Percentiles rank a stretch among this genome's conserved stretches.
phyloP scores from a whole-genome alignment of 1,140 invertebrate genomes.

The Aphelenchoides fujianensis region DNA sequence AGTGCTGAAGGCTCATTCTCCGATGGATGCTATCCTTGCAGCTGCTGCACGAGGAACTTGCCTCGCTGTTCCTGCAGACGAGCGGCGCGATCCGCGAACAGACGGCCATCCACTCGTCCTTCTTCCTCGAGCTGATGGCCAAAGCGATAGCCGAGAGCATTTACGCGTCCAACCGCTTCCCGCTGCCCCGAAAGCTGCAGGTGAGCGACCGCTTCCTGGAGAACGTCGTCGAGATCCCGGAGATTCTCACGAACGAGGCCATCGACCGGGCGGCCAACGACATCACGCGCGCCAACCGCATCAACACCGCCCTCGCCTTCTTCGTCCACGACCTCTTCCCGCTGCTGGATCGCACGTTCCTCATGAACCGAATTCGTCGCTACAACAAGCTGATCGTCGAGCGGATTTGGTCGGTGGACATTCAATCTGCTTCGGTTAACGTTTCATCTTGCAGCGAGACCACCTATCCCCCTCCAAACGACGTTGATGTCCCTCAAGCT shows the following conservation, averaged over 20 bases:
- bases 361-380: conserved; percentile 63
- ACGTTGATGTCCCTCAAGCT: conserved; percentile 52
- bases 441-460: conserved; percentile 8
- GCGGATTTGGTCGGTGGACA: conserved; percentile 64
- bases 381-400: conserved; percentile 30
- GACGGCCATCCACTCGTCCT: conserved; percentile 83
- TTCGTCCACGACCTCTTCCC: conserved; percentile 84
- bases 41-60: conserved; percentile 80
- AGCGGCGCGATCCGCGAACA: conserved; percentile 77
- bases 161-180: conserved; percentile 71
- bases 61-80: conserved; percentile 83
- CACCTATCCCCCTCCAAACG: conserved; percentile 28
- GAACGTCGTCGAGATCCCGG: conserved; percentile 77
- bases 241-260: conserved; percentile 78
- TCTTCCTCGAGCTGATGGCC: conserved; percentile 82
- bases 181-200: conserved; percentile 74
- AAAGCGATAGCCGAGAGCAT: conserved; percentile 88
- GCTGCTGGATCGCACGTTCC: conserved; percentile 80
- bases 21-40: too few relatives aligned
- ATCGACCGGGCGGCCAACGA: conserved; percentile 68
- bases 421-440: background rate
- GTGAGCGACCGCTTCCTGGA: conserved; percentile 85
- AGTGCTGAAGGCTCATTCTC: too few relatives aligned
- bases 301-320: conserved; percentile 84
- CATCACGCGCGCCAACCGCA: conserved; percentile 33